Conservation (phyloP, 92 coral and sea anemone species). For the Pocillopora grandis region DNA sequence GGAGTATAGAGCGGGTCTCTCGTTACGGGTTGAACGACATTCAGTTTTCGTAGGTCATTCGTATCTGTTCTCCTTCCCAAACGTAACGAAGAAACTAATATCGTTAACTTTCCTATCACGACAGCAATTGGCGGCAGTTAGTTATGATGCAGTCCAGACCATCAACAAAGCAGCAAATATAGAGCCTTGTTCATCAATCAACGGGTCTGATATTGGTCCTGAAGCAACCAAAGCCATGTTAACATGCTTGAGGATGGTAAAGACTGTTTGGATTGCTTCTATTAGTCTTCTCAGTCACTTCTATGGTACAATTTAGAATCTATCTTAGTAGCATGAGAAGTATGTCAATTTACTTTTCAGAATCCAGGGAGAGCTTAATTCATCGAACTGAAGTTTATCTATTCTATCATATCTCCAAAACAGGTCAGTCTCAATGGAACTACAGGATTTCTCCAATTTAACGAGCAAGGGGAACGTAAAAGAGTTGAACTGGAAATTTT, state of each 20-base stretch:
- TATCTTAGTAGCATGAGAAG: too few species aligned
- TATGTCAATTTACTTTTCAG: neutral
- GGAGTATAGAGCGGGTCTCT: too few species aligned
- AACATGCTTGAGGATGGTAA: conserved; percentile 9
- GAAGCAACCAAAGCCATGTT: conserved; percentile 16
- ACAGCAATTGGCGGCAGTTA: neutral
- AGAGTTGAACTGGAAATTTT: conserved; percentile 62
- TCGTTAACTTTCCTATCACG: neutral
- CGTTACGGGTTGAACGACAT: too few species aligned
- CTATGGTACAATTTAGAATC: too few species aligned
- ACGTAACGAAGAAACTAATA: neutral
- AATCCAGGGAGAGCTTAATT: neutral
- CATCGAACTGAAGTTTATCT: neutral
- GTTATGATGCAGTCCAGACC: conserved; percentile 20
- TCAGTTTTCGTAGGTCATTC: too few species aligned
- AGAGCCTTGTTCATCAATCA: conserved; percentile 14
- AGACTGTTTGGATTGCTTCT: neutral
- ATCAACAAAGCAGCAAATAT: conserved; percentile 3
- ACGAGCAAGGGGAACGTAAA: conserved; percentile 54
- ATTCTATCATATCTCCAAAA: neutral
- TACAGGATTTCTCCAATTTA: conserved; percentile 68
- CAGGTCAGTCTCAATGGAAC: conserved; percentile 54
- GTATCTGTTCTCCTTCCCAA: neutral
- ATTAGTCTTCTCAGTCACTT: too few species aligned
- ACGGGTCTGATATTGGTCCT: conserved; percentile 9